phyloP scores from a whole-genome alignment of 35 echinoderm and acorn worm species.

The Patiria miniata region DNA sequence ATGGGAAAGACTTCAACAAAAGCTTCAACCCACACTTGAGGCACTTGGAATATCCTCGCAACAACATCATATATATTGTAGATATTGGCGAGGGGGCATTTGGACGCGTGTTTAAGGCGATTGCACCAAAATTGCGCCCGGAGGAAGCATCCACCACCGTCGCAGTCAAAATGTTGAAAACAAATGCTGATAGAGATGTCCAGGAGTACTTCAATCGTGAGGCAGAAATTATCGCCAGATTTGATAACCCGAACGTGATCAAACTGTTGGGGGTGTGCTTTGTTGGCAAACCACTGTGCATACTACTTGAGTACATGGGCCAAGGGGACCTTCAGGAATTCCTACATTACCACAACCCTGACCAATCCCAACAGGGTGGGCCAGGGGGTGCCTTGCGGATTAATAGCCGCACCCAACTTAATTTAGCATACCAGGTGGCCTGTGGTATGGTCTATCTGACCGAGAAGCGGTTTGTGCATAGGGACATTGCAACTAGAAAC shows the following conservation, averaged over 20 bases:
- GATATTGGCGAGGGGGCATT: constrained; percentile 96
- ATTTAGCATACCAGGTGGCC: constrained; percentile 85
- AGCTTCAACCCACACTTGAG: constrained; percentile 78
- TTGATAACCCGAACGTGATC: constrained; percentile 86
- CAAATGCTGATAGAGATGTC: constrained; percentile 51
- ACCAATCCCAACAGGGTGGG: background rate
- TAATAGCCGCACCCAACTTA: constrained; percentile 49
- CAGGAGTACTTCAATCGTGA: constrained; percentile 85
- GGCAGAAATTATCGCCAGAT: constrained; percentile 79
- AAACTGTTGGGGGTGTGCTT: constrained; percentile 85
- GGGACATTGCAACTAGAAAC: constrained; percentile 92
- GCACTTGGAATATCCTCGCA: constrained; percentile 81
- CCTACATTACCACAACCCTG: constrained; percentile 60
- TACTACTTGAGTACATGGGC: constrained; percentile 92
- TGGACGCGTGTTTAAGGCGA: constrained; percentile 90
- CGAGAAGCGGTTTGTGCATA: constrained; percentile 78
- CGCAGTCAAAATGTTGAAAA: constrained; percentile 91
- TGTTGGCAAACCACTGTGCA: constrained; percentile 74
- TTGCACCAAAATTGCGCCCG: constrained; percentile 29
- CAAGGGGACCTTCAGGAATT: constrained; percentile 91
- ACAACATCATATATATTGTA: constrained; percentile 74
- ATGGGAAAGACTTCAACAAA: constrained; percentile 70
- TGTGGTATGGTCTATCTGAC: constrained; percentile 84
- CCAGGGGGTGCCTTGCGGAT: constrained; percentile 5
- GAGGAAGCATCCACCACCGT: constrained; percentile 57